A percentile compares a stretch with the other conserved stretches of the same genome.
These are phyloP conservation scores for Furcula furcula DNA, from an alignment of 2,888 invertebrate genomes.

Conservation along the genomic window DNA sequence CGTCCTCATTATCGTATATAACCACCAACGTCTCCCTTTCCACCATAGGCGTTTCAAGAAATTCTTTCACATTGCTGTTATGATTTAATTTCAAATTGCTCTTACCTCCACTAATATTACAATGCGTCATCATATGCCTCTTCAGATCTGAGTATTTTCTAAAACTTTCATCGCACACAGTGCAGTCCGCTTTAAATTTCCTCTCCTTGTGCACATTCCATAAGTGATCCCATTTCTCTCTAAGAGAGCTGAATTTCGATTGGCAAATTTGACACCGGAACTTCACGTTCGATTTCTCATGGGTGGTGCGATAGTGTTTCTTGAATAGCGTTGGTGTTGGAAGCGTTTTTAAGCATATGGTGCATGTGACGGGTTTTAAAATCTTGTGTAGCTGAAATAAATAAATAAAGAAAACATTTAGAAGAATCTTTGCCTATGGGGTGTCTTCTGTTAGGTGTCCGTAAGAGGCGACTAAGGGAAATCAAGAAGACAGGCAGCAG, in stretches of 20 bases:
- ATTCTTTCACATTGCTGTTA: no score
- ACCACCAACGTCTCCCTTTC: no score
- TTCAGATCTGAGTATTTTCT: not conserved
- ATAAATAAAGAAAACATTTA: not conserved
- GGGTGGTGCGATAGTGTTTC: constrained; percentile 23
- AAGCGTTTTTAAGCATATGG: constrained; percentile 32
- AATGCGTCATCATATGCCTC: no score
- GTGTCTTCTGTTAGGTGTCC: no score
- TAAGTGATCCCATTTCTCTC: constrained; percentile 49
- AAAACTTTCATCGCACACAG: not conserved
- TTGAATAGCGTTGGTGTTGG: constrained; percentile 18
- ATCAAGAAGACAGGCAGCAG: no score
- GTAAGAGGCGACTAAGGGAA: no score
- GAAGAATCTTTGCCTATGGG: no score
- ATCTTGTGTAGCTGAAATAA: constrained; percentile 34
- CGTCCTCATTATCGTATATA: no score
- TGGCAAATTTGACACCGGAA: constrained; percentile 36
- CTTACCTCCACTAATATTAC: no score
- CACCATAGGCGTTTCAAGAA: no score
- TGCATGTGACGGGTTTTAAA: constrained; percentile 27
- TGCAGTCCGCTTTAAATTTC: not conserved
- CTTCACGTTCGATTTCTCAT: not conserved
- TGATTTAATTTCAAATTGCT: no score
- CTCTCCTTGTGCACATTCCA: constrained; percentile 29
- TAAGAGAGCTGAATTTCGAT: constrained; percentile 13